A percentile compares a stretch with the other conserved stretches of the same genome.
Evolutionary conservation across 2,797 vertebrate species (phyloP).

Genomic region (Euthynnus affinis): DNA sequence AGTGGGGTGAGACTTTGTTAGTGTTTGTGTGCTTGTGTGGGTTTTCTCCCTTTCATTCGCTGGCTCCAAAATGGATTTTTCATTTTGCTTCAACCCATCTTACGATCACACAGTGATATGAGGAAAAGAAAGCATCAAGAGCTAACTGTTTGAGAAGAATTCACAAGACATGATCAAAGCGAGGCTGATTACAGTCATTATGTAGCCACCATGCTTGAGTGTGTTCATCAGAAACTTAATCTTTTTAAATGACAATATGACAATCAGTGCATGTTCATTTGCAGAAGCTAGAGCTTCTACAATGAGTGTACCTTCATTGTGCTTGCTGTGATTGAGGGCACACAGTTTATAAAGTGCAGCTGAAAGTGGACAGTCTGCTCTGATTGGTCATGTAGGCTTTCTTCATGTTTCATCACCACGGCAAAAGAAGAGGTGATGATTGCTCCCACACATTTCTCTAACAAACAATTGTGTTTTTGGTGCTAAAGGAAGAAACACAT

Average conservation of each 20-base stretch:
- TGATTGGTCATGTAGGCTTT: conserved; percentile 42
- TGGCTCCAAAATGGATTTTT: neutral
- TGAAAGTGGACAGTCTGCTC: conserved; percentile 37
- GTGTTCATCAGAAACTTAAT: conserved; percentile 14
- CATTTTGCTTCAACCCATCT: neutral
- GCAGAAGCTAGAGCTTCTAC: conserved; percentile 14
- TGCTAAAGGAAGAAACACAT: conserved; percentile 3
- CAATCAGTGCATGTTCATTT: conserved; percentile 66
- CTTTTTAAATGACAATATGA: conserved; percentile 73
- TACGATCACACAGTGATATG: neutral
- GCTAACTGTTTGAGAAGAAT: conserved; percentile 9
- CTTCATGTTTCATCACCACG: conserved; percentile 33
- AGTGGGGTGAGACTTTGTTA: conserved; percentile 31
- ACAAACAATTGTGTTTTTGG: conserved; percentile 22
- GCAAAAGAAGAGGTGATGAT: conserved; percentile 45
- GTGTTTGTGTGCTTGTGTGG: neutral
- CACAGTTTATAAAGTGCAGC: conserved; percentile 16
- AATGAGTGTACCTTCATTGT: conserved; percentile 20
- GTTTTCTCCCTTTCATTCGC: conserved; percentile 1
- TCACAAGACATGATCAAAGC: conserved; percentile 44
- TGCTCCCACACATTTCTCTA: conserved; percentile 12
- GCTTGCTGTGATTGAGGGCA: conserved; percentile 21
- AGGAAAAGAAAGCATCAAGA: conserved; percentile 4
- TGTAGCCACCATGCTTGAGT: conserved; percentile 27
- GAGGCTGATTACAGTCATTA: conserved; percentile 69